Base-by-base conservation (phyloP, 2,113 vertebrate genomes). In the Leuciscus idus region DNA sequence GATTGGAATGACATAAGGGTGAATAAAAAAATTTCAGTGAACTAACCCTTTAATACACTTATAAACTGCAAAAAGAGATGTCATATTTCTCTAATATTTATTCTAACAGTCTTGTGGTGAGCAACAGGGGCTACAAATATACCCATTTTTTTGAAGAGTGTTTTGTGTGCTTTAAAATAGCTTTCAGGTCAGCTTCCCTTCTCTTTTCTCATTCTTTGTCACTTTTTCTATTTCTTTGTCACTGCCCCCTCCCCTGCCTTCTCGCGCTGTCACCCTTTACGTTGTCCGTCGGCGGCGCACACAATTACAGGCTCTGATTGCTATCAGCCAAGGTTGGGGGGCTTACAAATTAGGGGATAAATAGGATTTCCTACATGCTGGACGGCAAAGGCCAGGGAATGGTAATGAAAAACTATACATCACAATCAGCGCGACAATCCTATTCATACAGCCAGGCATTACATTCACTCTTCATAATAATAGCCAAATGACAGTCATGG, bases 331-430 rank as follows among this genome's bases (percentile, higher is more conserved):
- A 97, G 97, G 96, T 97, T 95, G 95, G 97, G 97, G 97, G 97
- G 96, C 96, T 97, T 97, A 97, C 96, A 98, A 98, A 98, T 98
- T 97, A 98, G 96, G 95, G 96, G 97, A 97, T 98, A 98, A 98
- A 98, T 98, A 98, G 97, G 97, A 99, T 99, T 95, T 98, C 97
- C 96, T 97, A 97, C 97, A 97, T 95, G 95, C 96, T 96, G 96
- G 95, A 96, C 95, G 96, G 95, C 95, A 96, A 95, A 96, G 95
- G 95, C 96, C 96, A 95, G 96, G 96, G 97, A 96, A 96, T 95
- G 95, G 96, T 98, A 98, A 98, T 98, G 97, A 98, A 98, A 98
- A 97, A 96, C 97, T 96, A 98, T 98, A 98, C 95, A 98, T 99
- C 97, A 99, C 97, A 97, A 99, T 99, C 97, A 99, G 96, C 89